A percentile compares a stretch with the other conserved stretches of the same genome.
Conservation (phyloP, 2,888 invertebrate species). For the Aleiodes alternator region DNA sequence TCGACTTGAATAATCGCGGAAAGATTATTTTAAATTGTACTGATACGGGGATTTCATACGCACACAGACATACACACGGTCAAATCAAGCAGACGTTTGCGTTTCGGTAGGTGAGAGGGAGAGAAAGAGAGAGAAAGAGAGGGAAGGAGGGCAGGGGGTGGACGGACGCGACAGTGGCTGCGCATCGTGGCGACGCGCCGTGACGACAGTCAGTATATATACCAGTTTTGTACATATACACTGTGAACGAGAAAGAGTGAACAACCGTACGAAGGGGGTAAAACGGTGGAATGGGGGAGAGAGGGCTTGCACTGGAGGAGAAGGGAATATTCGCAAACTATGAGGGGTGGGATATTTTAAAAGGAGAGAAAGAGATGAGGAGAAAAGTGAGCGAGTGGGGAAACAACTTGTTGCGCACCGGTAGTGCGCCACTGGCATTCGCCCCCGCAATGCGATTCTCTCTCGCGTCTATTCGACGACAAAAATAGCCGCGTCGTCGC, state of each 20-base stretch:
- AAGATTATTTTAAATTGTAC: slow-evolving; percentile 31
- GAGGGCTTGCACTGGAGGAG: slow-evolving; percentile 3
- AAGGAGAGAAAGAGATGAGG: slow-evolving; percentile 46
- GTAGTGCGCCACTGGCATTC: slow-evolving; percentile 62
- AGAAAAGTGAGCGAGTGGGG: slow-evolving; percentile 50
- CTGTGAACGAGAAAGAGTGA: slow-evolving; percentile 50
- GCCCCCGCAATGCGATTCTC: slow-evolving; percentile 45
- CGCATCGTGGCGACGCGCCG: slow-evolving; percentile 42
- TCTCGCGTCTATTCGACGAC: slow-evolving; percentile 51
- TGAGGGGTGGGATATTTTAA: slow-evolving; percentile 34
- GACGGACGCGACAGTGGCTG: slow-evolving; percentile 44
- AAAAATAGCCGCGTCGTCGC: slow-evolving; percentile 70
- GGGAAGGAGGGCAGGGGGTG: slow-evolving; percentile 40
- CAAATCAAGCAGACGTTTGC: slow-evolving; percentile 71
- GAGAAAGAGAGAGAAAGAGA: slow-evolving; percentile 28
- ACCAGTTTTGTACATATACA: slow-evolving; percentile 45
- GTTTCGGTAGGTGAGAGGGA: slow-evolving; percentile 57
- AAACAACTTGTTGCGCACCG: slow-evolving; percentile 72
- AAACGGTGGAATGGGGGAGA: not conserved
- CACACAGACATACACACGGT: slow-evolving; percentile 22
- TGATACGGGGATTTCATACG: slow-evolving; percentile 9
- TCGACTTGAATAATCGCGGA: not conserved
- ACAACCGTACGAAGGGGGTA: slow-evolving; percentile 18
- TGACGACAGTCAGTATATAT: slow-evolving; percentile 28
- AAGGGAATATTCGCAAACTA: slow-evolving; percentile 27